Evolutionary conservation across 2,888 invertebrate genomes (phyloP).

Genomic region (Argyresthia goedartella): DNA sequence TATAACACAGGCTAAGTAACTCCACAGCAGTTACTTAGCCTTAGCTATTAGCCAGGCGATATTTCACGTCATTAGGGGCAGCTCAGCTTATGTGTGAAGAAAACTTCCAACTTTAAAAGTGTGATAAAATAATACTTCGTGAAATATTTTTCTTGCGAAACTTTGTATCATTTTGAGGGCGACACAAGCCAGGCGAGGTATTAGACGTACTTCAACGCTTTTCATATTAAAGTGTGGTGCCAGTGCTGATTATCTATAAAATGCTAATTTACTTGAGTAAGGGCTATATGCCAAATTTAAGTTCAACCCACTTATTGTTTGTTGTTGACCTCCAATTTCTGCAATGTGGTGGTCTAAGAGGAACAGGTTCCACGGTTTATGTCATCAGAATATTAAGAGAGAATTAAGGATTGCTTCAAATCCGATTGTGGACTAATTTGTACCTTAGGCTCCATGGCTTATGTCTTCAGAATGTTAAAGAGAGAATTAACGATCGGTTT

Average conservation of each 20-base stretch:
- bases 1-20: not conserved
- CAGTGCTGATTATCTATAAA: conserved; percentile 20
- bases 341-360: too few species aligned
- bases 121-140: conserved; percentile 57
- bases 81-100: conserved; percentile 44
- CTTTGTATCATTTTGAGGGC: conserved; percentile 53
- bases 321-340: too few species aligned
- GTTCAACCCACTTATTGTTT: too few species aligned
- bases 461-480: too few species aligned
- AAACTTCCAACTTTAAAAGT: conserved; percentile 45
- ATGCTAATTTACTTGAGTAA: too few species aligned
- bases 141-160: conserved; percentile 38
- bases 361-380: too few species aligned
- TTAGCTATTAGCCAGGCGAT: conserved; percentile 7
- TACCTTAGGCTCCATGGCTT: too few species aligned
- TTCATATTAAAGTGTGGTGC: conserved; percentile 35
- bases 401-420: too few species aligned
- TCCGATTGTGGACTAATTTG: too few species aligned
- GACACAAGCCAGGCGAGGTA: conserved; percentile 26
- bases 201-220: conserved; percentile 40
- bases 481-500: too few species aligned
- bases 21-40: not conserved
- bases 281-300: too few species aligned
- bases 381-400: too few species aligned
- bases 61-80: conserved; percentile 43